Percentiles rank a stretch among this genome's conserved stretches.
phyloP scores from a whole-genome alignment of 2,888 invertebrate genomes.

The Watsonalla binaria region DNA sequence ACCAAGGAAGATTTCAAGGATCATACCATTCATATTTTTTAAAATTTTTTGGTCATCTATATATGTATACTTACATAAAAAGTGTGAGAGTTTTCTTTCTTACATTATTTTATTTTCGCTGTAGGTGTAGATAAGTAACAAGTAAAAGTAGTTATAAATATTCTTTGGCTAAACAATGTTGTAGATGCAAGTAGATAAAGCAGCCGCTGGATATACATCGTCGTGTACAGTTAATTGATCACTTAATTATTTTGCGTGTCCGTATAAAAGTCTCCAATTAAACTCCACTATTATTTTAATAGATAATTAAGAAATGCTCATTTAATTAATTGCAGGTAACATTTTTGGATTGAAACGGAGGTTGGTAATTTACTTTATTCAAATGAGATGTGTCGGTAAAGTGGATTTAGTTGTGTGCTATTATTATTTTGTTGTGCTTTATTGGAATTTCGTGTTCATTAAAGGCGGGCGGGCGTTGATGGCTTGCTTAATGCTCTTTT shows the following conservation, averaged over 20 bases:
- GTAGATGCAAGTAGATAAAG: slow-evolving; percentile 54
- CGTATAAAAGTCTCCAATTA: slow-evolving; percentile 67
- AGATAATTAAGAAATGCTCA: slow-evolving; percentile 71
- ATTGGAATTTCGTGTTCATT: slow-evolving; percentile 72
- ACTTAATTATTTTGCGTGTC: slow-evolving; percentile 75
- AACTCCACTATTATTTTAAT: slow-evolving; percentile 69
- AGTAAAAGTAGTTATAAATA: slow-evolving; percentile 17
- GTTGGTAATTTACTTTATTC: slow-evolving; percentile 70
- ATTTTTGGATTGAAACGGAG: slow-evolving; percentile 52
- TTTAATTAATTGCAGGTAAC: slow-evolving; percentile 68
- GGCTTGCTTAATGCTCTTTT: slow-evolving; percentile 72
- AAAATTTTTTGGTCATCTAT: too few relatives aligned
- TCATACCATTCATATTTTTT: too few relatives aligned
- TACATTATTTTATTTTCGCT: not conserved
- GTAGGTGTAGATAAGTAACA: not conserved
- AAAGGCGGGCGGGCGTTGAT: slow-evolving; percentile 51
- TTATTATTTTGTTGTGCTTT: slow-evolving; percentile 73
- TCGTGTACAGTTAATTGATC: slow-evolving; percentile 70
- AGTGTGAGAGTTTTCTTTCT: too few relatives aligned
- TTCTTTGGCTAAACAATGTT: slow-evolving; percentile 45
- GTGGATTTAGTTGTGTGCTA: slow-evolving; percentile 69
- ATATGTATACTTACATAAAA: too few relatives aligned
- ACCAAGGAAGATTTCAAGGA: too few relatives aligned
- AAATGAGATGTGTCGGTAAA: slow-evolving; percentile 67
- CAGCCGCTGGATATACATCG: slow-evolving; percentile 51